Percentiles rank a stretch among this genome's conserved stretches.
Conservation (phyloP, 2,888 invertebrate species). For the Uropetala carovei region DNA sequence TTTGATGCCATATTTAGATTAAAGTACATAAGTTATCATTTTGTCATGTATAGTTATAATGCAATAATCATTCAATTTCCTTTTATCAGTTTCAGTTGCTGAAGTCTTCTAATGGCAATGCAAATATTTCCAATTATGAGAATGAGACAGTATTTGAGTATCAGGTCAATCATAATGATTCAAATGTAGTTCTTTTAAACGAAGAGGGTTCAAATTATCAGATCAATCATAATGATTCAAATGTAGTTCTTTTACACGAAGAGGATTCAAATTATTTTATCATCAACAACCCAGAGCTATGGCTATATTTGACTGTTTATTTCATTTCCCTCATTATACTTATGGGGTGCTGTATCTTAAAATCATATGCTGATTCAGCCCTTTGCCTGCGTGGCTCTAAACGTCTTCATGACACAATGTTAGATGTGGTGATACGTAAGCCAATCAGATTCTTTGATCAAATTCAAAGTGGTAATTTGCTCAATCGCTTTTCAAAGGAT, state of each 20-base stretch:
- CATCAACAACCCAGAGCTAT: conserved; percentile 73
- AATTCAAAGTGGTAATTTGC: conserved; percentile 74
- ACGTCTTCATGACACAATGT: conserved; percentile 70
- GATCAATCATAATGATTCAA: neutral
- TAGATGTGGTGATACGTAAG: conserved; percentile 69
- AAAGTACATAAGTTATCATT: too few species aligned
- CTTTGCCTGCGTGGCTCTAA: conserved; percentile 70
- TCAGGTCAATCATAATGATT: neutral
- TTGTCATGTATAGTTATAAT: too few species aligned
- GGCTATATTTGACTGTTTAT: conserved; percentile 74
- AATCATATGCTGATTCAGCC: conserved; percentile 69
- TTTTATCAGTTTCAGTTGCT: neutral
- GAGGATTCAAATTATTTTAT: conserved; percentile 67
- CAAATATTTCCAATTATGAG: neutral
- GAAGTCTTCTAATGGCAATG: neutral
- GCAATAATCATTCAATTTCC: neutral
- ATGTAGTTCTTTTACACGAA: neutral
- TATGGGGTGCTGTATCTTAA: conserved; percentile 73
- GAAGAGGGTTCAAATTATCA: neutral
- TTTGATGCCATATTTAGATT: too few species aligned
- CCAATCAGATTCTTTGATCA: conserved; percentile 74
- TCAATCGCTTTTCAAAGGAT: conserved; percentile 75
- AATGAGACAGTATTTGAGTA: neutral
- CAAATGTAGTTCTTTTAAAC: neutral
- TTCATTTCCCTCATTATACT: conserved; percentile 74